Conservation (phyloP, 2,113 vertebrate species). For the Cardinalis cardinalis region DNA sequence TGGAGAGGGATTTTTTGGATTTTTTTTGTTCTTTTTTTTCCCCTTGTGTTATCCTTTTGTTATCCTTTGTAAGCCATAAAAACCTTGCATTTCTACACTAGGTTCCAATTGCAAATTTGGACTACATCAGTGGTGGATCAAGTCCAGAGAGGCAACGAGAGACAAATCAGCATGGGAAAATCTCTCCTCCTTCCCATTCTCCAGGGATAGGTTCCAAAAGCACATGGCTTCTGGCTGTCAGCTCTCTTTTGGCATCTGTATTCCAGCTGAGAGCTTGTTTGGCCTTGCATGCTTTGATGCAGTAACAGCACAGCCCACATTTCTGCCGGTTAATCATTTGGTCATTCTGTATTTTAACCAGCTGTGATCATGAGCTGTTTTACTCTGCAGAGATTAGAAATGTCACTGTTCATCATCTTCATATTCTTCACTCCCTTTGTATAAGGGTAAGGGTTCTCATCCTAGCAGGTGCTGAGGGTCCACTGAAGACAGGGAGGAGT, state of each 20-base stretch:
- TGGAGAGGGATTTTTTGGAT: not conserved
- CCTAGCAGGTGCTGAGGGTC: not conserved
- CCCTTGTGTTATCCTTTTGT: not conserved
- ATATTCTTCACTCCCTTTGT: not conserved
- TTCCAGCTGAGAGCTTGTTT: conserved; percentile 49
- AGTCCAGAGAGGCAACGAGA: conserved; percentile 10
- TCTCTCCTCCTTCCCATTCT: conserved; percentile 2
- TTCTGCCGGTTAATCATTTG: conserved; percentile 59
- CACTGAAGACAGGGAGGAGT: not conserved
- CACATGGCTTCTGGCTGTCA: conserved; percentile 45
- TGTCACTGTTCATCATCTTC: not conserved
- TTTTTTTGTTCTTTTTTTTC: rapidly evolving
- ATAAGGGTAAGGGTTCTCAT: not conserved
- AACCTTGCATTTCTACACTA: not conserved
- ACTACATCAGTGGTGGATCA: conserved; percentile 12
- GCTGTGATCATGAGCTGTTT: conserved; percentile 16
- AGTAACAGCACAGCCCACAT: conserved; percentile 19
- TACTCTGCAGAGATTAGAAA: not conserved
- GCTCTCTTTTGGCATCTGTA: conserved; percentile 44
- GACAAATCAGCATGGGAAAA: conserved; percentile 45
- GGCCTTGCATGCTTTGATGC: conserved; percentile 43
- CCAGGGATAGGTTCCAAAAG: conserved; percentile 25
- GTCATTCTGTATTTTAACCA: conserved; percentile 42
- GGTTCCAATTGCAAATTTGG: conserved; percentile 6
- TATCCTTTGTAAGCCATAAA: not conserved